A percentile compares a stretch with the other conserved stretches of the same genome.
phyloP scores from a whole-genome alignment of 2,888 invertebrate species.

The Ecdyonurus torrentis region DNA sequence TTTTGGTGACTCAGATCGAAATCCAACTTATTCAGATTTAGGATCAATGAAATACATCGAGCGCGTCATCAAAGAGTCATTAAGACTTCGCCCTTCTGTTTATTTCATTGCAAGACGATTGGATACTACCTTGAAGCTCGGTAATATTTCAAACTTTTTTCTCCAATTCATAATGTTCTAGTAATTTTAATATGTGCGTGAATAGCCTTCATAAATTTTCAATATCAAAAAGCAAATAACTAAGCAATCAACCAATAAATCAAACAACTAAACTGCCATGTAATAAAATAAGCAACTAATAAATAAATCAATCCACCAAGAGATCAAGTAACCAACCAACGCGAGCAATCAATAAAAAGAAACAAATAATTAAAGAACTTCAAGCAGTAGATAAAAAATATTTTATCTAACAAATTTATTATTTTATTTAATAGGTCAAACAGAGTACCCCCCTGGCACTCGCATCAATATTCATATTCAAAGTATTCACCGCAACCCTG shows the following conservation, averaged over 20 bases:
- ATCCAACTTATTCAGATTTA: background rate
- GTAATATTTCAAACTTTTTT: too few species aligned
- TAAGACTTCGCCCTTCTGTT: background rate
- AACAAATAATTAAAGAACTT: too few species aligned
- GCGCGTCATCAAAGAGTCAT: background rate
- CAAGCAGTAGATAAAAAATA: too few species aligned
- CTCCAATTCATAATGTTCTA: background rate
- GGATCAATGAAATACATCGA: background rate
- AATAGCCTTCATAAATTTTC: background rate
- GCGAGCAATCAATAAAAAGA: too few species aligned
- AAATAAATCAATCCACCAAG: too few species aligned
- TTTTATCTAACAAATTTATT: too few species aligned
- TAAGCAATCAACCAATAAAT: too few species aligned
- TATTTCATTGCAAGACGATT: background rate
- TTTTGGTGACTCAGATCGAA: background rate
- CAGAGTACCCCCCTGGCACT: too few species aligned
- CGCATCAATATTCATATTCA: constrained; percentile 39
- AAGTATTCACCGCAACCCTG: constrained; percentile 47
- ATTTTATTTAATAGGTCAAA: too few species aligned
- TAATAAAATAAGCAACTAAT: too few species aligned
- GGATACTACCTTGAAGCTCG: background rate
- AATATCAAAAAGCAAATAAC: constrained; percentile 34
- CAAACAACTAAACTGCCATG: too few species aligned
- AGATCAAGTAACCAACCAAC: too few species aligned
- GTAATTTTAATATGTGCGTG: background rate